Evolutionary conservation across 2,113 vertebrate genomes (phyloP).

Genomic region (Sander lucioperca): DNA sequence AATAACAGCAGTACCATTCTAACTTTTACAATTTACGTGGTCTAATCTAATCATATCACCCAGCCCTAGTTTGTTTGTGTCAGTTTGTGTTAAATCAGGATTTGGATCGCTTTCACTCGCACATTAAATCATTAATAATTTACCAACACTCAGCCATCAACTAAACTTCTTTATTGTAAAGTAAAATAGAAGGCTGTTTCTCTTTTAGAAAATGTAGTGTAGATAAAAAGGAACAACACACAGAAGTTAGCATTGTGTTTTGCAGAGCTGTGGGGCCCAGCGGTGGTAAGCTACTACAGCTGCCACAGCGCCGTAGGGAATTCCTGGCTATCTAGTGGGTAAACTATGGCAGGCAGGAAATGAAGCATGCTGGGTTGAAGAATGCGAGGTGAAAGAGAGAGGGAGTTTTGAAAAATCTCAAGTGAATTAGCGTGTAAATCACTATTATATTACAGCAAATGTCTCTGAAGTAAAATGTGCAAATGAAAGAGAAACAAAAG

Average conservation of each 20-base stretch:
- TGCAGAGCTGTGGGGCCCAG: slow-evolving; percentile 36
- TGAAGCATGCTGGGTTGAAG: slow-evolving; percentile 37
- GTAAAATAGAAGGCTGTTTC: slow-evolving; percentile 3
- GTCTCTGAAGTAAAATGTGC: not conserved
- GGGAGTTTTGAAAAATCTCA: slow-evolving; percentile 66
- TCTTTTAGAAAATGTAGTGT: slow-evolving; percentile 35
- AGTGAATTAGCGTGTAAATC: not conserved
- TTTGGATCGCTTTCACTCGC: not conserved
- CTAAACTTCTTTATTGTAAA: not conserved
- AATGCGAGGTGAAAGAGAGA: slow-evolving; percentile 46
- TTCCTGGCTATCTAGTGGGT: slow-evolving; percentile 49
- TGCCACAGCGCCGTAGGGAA: slow-evolving; percentile 51
- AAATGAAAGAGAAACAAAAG: not conserved
- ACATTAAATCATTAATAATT: not conserved
- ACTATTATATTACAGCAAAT: not conserved
- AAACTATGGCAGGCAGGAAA: slow-evolving; percentile 61
- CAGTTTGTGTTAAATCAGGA: not conserved
- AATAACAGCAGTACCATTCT: not conserved
- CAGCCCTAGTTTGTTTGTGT: not conserved
- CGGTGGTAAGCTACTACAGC: slow-evolving; percentile 20
- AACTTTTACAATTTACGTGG: not conserved
- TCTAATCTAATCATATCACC: too few species aligned
- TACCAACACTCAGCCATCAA: not conserved
- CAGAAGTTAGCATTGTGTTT: slow-evolving; percentile 21
- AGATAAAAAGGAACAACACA: slow-evolving; percentile 32